A percentile compares a stretch with the other conserved stretches of the same genome.
phyloP scores from a whole-genome alignment of 1,140 invertebrate species.

The Rhopalosiphum padi region DNA sequence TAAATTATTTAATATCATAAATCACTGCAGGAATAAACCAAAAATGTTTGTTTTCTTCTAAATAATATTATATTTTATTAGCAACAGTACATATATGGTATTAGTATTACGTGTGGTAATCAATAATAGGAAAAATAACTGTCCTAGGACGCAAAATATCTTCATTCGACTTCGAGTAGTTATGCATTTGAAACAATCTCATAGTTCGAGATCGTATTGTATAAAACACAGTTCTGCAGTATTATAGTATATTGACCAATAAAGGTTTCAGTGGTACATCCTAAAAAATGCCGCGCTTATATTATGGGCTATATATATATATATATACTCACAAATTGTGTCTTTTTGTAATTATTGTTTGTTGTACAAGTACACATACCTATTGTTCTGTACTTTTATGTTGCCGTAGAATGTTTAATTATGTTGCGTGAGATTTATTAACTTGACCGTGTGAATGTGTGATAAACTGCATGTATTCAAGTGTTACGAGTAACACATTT shows the following conservation, averaged over 20 bases:
- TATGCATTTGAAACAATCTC: neutral
- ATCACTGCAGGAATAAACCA: neutral
- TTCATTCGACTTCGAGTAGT: neutral
- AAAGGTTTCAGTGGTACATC: neutral
- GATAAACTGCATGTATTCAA: neutral
- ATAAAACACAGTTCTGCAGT: neutral
- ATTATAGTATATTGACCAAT: no score
- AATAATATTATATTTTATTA: neutral
- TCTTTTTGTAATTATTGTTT: neutral
- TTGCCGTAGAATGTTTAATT: neutral
- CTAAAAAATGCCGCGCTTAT: neutral
- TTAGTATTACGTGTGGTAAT: neutral
- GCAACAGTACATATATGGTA: no score
- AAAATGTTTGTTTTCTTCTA: neutral
- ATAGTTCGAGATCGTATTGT: no score
- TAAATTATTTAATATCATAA: neutral
- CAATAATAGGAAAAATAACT: neutral
- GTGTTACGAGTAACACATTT: neutral
- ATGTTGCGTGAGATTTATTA: neutral
- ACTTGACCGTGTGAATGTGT: neutral
- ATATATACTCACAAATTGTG: neutral
- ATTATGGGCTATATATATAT: no score
- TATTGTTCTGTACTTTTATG: neutral
- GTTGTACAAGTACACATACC: neutral
- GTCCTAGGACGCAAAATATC: no score